Conservation (phyloP, 1,140 invertebrate species). For the Anoplolepis gracilipes region DNA sequence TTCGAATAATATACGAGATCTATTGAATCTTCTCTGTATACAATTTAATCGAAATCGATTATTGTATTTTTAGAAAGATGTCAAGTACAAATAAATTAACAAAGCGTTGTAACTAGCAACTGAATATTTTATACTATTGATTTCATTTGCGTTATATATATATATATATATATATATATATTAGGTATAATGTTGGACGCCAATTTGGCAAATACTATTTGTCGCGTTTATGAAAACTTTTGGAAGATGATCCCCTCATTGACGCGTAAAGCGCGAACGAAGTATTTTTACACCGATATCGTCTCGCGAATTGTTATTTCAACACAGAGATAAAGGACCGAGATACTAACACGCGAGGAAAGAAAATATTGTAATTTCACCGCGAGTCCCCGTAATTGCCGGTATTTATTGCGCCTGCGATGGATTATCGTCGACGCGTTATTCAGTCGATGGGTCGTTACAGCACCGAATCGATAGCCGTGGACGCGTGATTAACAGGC, state of each 20-base stretch:
- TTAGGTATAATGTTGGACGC: not conserved
- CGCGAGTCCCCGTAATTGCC: constrained; percentile 24
- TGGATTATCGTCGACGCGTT: constrained; percentile 38
- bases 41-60: not conserved
- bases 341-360: constrained; percentile 16
- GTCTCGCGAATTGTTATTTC: not conserved
- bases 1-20: not conserved
- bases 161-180: too few relatives aligned
- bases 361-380: constrained; percentile 24
- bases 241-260: not conserved
- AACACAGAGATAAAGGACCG: not conserved
- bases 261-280: not conserved
- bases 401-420: constrained; percentile 45
- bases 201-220: not conserved
- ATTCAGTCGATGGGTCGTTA: constrained; percentile 29
- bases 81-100: not conserved
- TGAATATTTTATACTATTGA: not conserved
- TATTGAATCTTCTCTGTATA: not conserved
- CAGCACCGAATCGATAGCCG: constrained; percentile 22
- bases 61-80: not conserved
- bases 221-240: not conserved
- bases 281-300: not conserved
- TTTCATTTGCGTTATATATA: not conserved
- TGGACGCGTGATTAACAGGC: constrained; percentile 18
- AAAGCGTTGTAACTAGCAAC: not conserved